Base-by-base conservation (phyloP, 2,797 vertebrate genomes). In the Lagorchestes hirsutus region DNA sequence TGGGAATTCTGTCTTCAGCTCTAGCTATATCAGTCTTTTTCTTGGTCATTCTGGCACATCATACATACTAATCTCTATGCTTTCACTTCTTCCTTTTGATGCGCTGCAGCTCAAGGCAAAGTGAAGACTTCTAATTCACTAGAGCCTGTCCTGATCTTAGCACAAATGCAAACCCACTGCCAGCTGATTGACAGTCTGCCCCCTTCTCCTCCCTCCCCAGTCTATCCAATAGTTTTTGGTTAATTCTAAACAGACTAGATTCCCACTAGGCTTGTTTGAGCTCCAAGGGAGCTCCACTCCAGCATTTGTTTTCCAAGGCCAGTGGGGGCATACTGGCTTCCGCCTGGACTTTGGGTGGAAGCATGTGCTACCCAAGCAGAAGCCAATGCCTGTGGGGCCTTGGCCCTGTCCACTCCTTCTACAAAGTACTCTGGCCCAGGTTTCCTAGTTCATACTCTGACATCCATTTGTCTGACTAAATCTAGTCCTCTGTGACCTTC, bases 41-140 rank as follows among this genome's bases (percentile, higher is more conserved):
- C 90, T 46, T 92, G 91, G 40, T 13, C 34, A 74, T 55, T 92
- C 94, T 55, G 29, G 28, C 67, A 46, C 13, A 82, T 54, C 34
- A 40, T 62, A 94, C 1, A 92, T 24, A 82, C 27, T 74, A 82
- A 90, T 56, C 22, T 93, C 55, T 58, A 56, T 40, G 55, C 90
- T 94, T 52, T 91, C 67, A 90, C 29, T 96, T 5, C 16, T 96
- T 91, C 58, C 34, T 93, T 96, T 57, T 94, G 87, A 93, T n/a
- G 94, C 62, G 9, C 55, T 62, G 5, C 31, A 34, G 59, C 59
- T 62, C 59, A 62, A 62, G 31, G 59, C 59, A 34, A 55, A 93
- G 0, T 57, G 31, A 31, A 95, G 28, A 92, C 5, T 91, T 16
- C 58, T 54, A 40, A 92, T 59, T 93, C 8, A 95, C 6, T 22